Base-by-base conservation (phyloP, 1,140 invertebrate species). In the Aphelinus certus region DNA sequence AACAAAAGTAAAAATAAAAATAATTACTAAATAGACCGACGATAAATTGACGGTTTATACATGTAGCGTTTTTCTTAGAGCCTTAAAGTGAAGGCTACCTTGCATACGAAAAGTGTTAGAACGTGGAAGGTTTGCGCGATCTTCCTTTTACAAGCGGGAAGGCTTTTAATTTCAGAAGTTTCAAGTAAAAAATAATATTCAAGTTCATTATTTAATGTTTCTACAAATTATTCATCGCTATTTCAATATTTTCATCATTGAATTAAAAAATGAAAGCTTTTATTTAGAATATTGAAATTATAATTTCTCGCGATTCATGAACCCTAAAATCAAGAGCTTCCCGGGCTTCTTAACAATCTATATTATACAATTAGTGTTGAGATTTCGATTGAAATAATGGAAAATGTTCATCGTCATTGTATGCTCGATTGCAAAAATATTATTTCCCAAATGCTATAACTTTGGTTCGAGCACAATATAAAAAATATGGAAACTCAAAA, bases 281-380 rank as follows among this genome's bases (percentile, higher is more conserved):
- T 61, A 61, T 5, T 4, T 57, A 7, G 7, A 57, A 57, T 7
- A n/a, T 57, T 10, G 9, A 10, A 57, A 61, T 45, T 43, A 61
- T 1, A 61, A 61, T 45, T 61, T 61, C 43, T 9, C 48, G 7
- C 49, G 53, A 49, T 62, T 63, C 55, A 4, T 64, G 64, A 55
- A 66, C 45, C 51, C 49, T 66, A 42, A 73, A 73, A 75, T 64
- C 3, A 57, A 56, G 48, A 53, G 48, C 45, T 68, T 4, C 56
- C 3, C 47, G 49, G 43, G 58, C 3, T 66, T 3, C 55, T 43
- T 63, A 75, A 57, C 47, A 61, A 51, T n/a, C 45, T 64, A 69
- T 69, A 74, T 74, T 5, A 45, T 70, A 70, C 66, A 70, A 62
- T 69, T 57, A 70, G 45, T 64, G 64, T 53, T 70, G 73, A 75